phyloP scores from a whole-genome alignment of 2,888 invertebrate species.

The Phyto melanocephala region DNA sequence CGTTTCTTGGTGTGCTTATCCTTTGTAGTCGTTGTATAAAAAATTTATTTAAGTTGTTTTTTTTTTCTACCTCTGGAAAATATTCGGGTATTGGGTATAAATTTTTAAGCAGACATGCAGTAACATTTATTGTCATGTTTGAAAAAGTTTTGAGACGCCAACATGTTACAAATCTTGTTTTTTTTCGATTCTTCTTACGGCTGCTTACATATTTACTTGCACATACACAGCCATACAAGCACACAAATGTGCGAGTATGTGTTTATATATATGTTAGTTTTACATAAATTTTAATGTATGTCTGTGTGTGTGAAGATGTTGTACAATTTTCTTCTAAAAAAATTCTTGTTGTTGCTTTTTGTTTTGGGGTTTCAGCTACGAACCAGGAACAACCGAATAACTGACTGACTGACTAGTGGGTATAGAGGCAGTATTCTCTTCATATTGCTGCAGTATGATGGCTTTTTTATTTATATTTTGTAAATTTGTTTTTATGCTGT shows the following conservation, averaged over 20 bases:
- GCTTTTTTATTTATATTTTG: slow-evolving; percentile 56
- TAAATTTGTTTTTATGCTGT: slow-evolving; percentile 36
- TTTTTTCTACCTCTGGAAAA: slow-evolving; percentile 43
- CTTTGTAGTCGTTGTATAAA: slow-evolving; percentile 24
- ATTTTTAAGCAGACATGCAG: slow-evolving; percentile 65
- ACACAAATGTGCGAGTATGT: no score
- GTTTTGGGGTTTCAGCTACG: slow-evolving; percentile 35
- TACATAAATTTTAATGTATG: neutral
- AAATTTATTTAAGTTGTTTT: slow-evolving; percentile 32
- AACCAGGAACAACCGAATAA: neutral
- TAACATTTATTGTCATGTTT: slow-evolving; percentile 64
- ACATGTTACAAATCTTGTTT: slow-evolving; percentile 54
- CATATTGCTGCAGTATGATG: slow-evolving; percentile 43
- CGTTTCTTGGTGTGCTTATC: slow-evolving; percentile 4
- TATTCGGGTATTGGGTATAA: slow-evolving; percentile 58
- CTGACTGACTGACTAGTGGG: neutral
- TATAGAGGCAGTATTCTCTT: neutral
- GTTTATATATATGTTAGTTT: neutral
- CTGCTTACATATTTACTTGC: neutral
- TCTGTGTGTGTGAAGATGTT: no score
- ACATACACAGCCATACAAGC: no score
- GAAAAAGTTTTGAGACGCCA: slow-evolving; percentile 65
- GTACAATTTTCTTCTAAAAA: slow-evolving; percentile 24
- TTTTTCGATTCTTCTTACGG: neutral
- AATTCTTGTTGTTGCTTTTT: slow-evolving; percentile 17